Base-by-base conservation (phyloP, 2,113 vertebrate species). In the Nettapus auritus region DNA sequence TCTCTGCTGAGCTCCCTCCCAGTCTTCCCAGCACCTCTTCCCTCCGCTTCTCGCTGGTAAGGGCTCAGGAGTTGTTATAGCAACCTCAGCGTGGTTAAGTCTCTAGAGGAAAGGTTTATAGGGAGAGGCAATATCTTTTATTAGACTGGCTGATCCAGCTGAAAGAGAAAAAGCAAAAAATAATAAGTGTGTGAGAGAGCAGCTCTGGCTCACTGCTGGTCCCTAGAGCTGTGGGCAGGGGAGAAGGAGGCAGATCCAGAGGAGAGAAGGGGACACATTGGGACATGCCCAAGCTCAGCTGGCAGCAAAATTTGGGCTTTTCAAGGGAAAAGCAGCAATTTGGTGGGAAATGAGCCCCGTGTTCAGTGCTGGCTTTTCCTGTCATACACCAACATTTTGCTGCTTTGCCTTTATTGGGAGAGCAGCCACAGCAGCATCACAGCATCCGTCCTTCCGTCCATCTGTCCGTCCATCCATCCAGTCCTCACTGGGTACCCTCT, bases 51-150 rank as follows among this genome's bases (percentile, higher is more conserved):
- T 95, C 70, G 76, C 79, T 82, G 67, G 77, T 50, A 63, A 96
- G 74, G 93, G 90, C 93, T 95, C 83, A 0, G 81, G 66, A 92
- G 90, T 97, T 96, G 94, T 95, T 94, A 95, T 94, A 95, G 94
- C 96, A 96, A 96, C 94, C 93, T 96, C 93, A 13, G 77, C 59
- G 63, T 0, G 0, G 93, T 73, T 78, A 82, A 82, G 90, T 94
- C 94, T 94, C 95, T 68, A 77, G 88, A 92, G 96, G 86, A 74
- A 95, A 95, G 95, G 89, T 92, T 96, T 97, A 92, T 66, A 82
- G 93, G 95, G 94, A 95, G 93, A 96, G 89, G 90, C 83, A 92
- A 90, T 93, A 82, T 92, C 93, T 92, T 96, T 95, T 94, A 94
- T 96, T 95, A 96, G 83, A 78, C 64, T 0, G 9, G 40, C 71